Evolutionary conservation across 2,113 vertebrate species (phyloP).

Genomic region (Myrmophylax atrothorax): DNA sequence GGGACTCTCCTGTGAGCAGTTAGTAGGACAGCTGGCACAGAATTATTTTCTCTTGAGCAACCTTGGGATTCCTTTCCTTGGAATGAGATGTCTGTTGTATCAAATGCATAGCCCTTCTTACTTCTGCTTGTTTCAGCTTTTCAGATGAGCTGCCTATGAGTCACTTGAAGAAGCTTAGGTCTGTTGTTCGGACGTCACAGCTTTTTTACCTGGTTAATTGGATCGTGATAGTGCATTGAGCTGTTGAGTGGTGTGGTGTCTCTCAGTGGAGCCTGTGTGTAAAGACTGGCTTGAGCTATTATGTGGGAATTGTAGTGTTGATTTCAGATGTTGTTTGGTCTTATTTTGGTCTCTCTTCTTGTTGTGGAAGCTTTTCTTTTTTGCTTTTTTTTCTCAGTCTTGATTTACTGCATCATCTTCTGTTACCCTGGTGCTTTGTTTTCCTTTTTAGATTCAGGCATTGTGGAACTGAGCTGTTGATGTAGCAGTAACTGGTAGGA

Average conservation of each 20-base stretch:
- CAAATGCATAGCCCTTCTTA: background rate
- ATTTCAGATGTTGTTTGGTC: background rate
- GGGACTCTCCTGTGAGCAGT: background rate
- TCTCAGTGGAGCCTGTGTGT: accelerated
- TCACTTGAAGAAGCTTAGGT: background rate
- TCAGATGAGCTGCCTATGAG: background rate
- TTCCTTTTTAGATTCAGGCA: background rate
- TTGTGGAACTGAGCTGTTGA: background rate
- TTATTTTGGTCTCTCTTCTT: background rate
- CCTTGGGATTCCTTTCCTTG: background rate
- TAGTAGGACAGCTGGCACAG: background rate
- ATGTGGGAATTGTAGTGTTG: background rate
- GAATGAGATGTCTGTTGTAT: background rate
- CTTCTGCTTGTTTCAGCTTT: background rate
- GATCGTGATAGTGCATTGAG: background rate
- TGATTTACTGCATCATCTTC: background rate
- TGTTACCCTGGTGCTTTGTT: background rate
- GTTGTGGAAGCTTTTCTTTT: background rate
- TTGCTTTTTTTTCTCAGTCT: background rate
- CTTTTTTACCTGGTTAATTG: background rate
- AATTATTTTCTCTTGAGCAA: background rate
- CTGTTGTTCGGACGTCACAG: background rate
- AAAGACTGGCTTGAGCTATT: background rate
- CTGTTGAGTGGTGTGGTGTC: accelerated
- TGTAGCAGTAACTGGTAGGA: background rate